Percentiles rank a stretch among this genome's conserved stretches.
phyloP scores from a whole-genome alignment of 2,797 vertebrate genomes.

The Echiichthys vipera region DNA sequence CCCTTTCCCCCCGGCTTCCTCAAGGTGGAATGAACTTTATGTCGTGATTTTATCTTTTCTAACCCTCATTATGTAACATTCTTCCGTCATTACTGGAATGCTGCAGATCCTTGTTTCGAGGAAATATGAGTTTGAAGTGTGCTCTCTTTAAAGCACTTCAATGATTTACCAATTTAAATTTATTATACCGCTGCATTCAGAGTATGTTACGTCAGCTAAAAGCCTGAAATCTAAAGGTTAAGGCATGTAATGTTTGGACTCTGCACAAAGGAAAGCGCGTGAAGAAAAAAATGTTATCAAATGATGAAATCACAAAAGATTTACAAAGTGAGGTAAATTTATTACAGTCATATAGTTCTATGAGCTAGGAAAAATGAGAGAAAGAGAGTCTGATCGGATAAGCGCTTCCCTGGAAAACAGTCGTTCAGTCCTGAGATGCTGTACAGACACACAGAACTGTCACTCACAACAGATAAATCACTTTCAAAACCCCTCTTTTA shows the following conservation, averaged over 20 bases:
- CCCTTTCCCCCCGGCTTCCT: not conserved
- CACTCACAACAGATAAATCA: constrained; percentile 36
- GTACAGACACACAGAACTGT: constrained; percentile 24
- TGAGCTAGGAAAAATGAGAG: not conserved
- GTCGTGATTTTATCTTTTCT: not conserved
- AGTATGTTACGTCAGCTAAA: not conserved
- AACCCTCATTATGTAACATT: not conserved
- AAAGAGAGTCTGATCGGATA: not conserved
- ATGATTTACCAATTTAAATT: not conserved
- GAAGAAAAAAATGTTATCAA: constrained; percentile 1
- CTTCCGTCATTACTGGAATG: not conserved
- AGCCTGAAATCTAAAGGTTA: not conserved
- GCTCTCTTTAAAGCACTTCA: not conserved
- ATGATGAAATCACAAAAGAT: constrained; percentile 6
- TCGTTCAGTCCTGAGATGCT: constrained; percentile 7
- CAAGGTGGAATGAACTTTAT: not conserved
- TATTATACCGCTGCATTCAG: not conserved
- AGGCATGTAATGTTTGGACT: not conserved
- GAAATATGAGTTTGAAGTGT: not conserved
- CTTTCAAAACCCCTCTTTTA: constrained; percentile 38
- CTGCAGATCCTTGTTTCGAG: not conserved
- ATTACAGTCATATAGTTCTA: not conserved
- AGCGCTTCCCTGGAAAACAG: not conserved
- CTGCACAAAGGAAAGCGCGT: not conserved
- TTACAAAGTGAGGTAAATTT: not conserved